These are phyloP conservation scores for Drosophila birchii DNA, from an alignment of 2,888 invertebrate genomes.

Conservation along the genomic window DNA sequence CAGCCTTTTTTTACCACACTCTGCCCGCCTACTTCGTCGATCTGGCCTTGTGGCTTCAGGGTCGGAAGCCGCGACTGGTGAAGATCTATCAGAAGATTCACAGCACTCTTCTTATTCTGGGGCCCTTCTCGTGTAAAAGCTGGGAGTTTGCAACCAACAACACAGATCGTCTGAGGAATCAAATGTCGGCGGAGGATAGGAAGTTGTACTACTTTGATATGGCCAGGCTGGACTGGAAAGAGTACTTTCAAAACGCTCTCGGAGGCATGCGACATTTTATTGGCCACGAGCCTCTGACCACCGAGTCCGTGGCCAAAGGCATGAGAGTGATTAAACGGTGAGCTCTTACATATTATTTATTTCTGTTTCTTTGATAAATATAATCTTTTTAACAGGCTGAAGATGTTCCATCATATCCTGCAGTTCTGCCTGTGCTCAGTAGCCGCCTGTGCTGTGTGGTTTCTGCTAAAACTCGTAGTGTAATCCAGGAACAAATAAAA, in stretches of 20 bases:
- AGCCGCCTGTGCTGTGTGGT: constrained; percentile 13
- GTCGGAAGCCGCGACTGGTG: constrained; percentile 85
- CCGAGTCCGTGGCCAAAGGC: constrained; percentile 87
- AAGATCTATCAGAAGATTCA: constrained; percentile 92
- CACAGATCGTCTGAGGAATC: constrained; percentile 84
- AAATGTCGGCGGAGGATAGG: constrained; percentile 83
- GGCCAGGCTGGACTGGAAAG: constrained; percentile 88
- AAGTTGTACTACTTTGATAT: constrained; percentile 91
- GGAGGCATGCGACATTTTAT: constrained; percentile 90
- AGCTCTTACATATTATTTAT: no score
- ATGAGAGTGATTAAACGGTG: constrained; percentile 87
- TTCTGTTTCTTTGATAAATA: background rate
- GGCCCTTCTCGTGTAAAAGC: constrained; percentile 90
- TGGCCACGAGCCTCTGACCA: constrained; percentile 90
- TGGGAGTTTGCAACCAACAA: constrained; percentile 90
- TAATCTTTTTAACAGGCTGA: background rate
- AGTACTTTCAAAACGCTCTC: constrained; percentile 86
- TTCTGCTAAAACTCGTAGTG: constrained; percentile 1
- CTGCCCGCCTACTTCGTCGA: constrained; percentile 88
- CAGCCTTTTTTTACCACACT: constrained; percentile 87
- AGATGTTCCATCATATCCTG: constrained; percentile 61
- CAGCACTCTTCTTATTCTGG: constrained; percentile 89
- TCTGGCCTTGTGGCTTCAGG: constrained; percentile 68
- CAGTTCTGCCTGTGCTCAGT: constrained; percentile 56
- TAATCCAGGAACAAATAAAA: background rate